Base-by-base conservation (phyloP, 1,140 invertebrate species). In the Wasmannia auropunctata region DNA sequence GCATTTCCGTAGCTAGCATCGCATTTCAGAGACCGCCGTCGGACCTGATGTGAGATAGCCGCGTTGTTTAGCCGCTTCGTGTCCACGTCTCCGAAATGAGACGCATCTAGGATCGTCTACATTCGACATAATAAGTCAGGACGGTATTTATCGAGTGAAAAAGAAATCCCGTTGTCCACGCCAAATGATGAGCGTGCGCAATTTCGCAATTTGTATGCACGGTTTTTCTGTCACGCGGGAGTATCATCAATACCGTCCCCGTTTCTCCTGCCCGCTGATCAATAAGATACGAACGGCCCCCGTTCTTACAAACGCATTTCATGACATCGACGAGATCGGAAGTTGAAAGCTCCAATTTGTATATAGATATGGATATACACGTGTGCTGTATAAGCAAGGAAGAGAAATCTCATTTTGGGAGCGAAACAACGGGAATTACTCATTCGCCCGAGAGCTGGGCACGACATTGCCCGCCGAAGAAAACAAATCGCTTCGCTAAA, bases 1-100 rank as follows among this genome's bases (percentile, higher is more conserved):
- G 95, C 60, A 95, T 96, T 60, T 95, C 95, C 54, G 92, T 96
- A 62, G 95, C 95, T 37, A 96, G 95, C 74, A 93, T 96, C 46
- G 92, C 94, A 14, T 95, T 96, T 91, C 93, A 95, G 83, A 87
- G 93, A 80, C 88, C 91, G 51, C 87, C 90, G 28, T 90, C 92
- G 19, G 91, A 93, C 72, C 31, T 91, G n/a, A 91, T 93, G 87
- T 92, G 88, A 91, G 62, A 79, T 11, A 43, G 8, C n/a, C n/a
- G n/a, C 19, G 25, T 14, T 16, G 46, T 58, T 56, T 75, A 34
- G 34, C 22, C 49, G 16, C 31, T 54, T 65, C 22, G 63, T 62
- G 10, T 34, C 3, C 63, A 11, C 22, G 4, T 58, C 67, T 58
- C 19, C 19, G 25, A 74, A 34, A 74, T 43, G 37, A 72, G 22